Conservation (phyloP, 2,113 vertebrate species). For the Platanista minor region DNA sequence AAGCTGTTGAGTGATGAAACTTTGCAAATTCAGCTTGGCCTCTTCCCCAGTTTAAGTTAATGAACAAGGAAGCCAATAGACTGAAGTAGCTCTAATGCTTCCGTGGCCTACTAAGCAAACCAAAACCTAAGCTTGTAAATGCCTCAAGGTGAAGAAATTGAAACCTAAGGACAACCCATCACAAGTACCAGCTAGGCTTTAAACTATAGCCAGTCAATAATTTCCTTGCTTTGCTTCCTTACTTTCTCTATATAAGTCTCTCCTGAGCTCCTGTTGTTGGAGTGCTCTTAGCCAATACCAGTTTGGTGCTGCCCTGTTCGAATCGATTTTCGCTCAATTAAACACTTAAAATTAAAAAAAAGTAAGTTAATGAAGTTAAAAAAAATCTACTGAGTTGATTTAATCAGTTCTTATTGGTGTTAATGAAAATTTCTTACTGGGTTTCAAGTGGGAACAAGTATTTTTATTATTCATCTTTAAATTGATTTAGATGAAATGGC, state of each 20-base stretch:
- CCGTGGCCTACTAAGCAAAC: neutral
- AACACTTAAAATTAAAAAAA: neutral
- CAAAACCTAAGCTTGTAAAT: neutral
- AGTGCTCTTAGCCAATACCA: neutral
- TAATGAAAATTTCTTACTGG: constrained; percentile 16
- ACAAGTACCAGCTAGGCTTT: neutral
- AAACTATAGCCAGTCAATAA: neutral
- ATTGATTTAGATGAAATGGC: neutral
- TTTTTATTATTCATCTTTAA: neutral
- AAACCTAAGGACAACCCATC: neutral
- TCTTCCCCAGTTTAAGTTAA: neutral
- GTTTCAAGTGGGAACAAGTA: neutral
- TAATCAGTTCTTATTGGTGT: neutral
- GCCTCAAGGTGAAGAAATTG: neutral
- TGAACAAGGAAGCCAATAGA: neutral
- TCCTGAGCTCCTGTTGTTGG: neutral
- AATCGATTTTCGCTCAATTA: neutral
- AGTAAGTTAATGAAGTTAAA: neutral
- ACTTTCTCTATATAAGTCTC: neutral
- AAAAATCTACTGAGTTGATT: neutral
- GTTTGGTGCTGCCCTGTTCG: neutral
- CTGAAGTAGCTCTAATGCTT: neutral
- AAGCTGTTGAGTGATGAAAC: neutral
- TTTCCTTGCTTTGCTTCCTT: neutral
- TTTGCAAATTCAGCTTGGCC: neutral